phyloP scores from a whole-genome alignment of 2,797 vertebrate genomes.

The Manis pentadactyla region DNA sequence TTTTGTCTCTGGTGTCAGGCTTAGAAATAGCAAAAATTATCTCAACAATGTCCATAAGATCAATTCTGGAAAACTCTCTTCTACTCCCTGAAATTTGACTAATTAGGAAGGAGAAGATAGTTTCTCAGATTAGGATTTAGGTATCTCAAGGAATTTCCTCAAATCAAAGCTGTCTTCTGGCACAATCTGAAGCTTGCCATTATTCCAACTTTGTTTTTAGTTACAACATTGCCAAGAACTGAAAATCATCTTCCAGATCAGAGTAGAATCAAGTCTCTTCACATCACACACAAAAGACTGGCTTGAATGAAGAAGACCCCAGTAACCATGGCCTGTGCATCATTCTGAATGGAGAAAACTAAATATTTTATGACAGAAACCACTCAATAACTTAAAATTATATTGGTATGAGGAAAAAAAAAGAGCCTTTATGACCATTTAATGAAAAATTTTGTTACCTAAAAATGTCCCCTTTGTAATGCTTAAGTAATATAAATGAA shows the following conservation, averaged over 20 bases:
- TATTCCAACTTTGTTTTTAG: not conserved
- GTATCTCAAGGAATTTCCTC: not conserved
- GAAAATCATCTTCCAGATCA: slow-evolving; percentile 1
- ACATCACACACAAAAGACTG: not conserved
- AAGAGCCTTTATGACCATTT: not conserved
- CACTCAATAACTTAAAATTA: not conserved
- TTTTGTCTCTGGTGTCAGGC: not conserved
- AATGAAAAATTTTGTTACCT: not conserved
- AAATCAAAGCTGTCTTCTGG: not conserved
- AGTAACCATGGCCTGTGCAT: not conserved
- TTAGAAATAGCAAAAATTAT: not conserved
- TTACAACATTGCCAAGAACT: not conserved
- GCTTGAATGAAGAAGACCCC: not conserved
- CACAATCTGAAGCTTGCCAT: not conserved
- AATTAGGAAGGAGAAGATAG: not conserved
- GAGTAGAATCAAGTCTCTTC: not conserved
- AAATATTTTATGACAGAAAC: not conserved
- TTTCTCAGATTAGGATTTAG: slow-evolving; percentile 21
- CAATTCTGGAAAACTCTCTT: slow-evolving; percentile 21
- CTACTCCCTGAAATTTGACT: not conserved
- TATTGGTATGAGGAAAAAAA: not conserved
- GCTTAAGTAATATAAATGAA: not conserved
- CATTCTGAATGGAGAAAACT: not conserved
- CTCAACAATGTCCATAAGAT: not conserved
- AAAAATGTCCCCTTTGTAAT: not conserved